Conservation (phyloP, 1,140 invertebrate species). For the Melitaea cinxia region DNA sequence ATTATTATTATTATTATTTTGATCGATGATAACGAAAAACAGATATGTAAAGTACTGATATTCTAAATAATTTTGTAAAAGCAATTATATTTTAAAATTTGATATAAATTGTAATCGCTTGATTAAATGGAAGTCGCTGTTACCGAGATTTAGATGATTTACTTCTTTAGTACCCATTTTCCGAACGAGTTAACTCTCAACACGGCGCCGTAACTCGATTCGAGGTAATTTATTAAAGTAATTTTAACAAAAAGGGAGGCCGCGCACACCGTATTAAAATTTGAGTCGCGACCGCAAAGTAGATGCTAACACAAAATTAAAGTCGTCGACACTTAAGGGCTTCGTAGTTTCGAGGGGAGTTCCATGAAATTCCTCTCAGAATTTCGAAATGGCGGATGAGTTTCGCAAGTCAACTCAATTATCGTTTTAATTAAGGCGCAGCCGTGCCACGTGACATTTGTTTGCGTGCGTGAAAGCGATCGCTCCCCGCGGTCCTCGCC, state of each 20-base stretch:
- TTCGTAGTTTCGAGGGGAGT: conserved; percentile 74
- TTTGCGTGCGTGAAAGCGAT: conserved; percentile 79
- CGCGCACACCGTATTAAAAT: conserved; percentile 75
- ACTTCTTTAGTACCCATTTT: conserved; percentile 58
- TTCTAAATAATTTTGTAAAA: too few relatives aligned
- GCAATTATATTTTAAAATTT: background rate
- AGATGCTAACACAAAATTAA: conserved; percentile 81
- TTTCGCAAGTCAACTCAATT: conserved; percentile 81
- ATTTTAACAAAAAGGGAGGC: conserved; percentile 66
- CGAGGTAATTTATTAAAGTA: conserved; percentile 75
- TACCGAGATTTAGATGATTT: conserved; percentile 43
- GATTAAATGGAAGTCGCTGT: conserved; percentile 27
- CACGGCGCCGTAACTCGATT: conserved; percentile 63
- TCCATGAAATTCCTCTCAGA: conserved; percentile 73
- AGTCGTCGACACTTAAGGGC: conserved; percentile 79
- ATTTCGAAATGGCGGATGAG: conserved; percentile 79
- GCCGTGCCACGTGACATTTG: conserved; percentile 79
- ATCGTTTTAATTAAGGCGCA: conserved; percentile 81
- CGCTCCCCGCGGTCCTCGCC: conserved; percentile 48
- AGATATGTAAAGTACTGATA: too few relatives aligned
- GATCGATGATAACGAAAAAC: too few relatives aligned
- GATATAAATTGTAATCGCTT: conserved; percentile 23
- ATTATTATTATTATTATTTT: too few relatives aligned
- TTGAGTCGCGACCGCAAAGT: conserved; percentile 75
- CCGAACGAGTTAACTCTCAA: conserved; percentile 55